Conservation (phyloP, 1,140 invertebrate species). For the Drosophila neocordata region DNA sequence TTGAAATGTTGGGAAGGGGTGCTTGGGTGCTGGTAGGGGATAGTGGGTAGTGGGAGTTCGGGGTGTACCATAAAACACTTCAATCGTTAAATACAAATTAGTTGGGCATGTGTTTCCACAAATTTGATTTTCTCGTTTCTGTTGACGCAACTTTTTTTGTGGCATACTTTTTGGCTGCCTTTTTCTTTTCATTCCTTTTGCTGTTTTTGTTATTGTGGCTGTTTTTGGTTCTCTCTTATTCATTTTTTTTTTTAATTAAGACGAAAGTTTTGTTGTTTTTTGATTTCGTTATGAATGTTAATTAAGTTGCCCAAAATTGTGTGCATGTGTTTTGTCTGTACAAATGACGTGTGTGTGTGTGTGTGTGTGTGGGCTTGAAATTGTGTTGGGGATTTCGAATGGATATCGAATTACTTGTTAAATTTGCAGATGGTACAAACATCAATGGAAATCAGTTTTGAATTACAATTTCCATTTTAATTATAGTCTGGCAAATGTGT, state of each 20-base stretch:
- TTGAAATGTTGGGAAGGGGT: slow-evolving; percentile 8
- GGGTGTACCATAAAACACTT: slow-evolving; percentile 30
- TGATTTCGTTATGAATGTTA: slow-evolving; percentile 21
- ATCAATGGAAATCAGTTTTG: background rate
- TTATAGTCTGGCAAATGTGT: background rate
- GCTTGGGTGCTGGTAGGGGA: background rate
- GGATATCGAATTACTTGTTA: background rate
- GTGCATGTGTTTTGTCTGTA: slow-evolving; percentile 6
- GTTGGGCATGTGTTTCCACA: slow-evolving; percentile 49
- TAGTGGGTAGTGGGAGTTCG: background rate
- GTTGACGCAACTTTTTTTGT: slow-evolving; percentile 18
- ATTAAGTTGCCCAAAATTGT: slow-evolving; percentile 8
- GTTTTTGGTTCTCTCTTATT: background rate
- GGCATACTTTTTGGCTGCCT: slow-evolving; percentile 44
- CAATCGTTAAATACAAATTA: slow-evolving; percentile 70
- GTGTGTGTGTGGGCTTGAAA: background rate
- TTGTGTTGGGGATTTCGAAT: background rate
- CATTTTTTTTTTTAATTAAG: slow-evolving; percentile 21
- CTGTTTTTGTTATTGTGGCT: background rate
- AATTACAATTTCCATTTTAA: background rate
- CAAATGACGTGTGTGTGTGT: slow-evolving; percentile 5
- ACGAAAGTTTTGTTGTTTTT: slow-evolving; percentile 27
- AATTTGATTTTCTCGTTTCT: slow-evolving; percentile 32
- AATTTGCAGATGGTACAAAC: background rate
- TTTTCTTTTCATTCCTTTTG: background rate